Evolutionary conservation across 2,113 vertebrate species (phyloP).

Genomic region (Percina caprodes): DNA sequence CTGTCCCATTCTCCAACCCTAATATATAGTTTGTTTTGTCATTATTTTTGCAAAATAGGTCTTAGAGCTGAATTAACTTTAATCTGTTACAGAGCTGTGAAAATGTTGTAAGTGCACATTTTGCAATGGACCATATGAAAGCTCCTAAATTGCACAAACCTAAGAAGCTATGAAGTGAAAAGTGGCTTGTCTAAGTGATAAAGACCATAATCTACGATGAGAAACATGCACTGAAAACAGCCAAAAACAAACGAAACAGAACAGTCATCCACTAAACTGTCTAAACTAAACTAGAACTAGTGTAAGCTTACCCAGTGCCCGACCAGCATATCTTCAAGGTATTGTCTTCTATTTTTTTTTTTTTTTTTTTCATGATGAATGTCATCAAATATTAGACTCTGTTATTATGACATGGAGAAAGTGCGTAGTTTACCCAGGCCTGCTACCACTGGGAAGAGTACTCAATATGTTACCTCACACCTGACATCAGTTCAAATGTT

Average conservation of each 20-base stretch:
- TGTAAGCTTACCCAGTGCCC: not conserved
- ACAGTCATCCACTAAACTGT: not conserved
- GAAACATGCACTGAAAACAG: constrained; percentile 1
- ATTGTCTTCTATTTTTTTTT: not conserved
- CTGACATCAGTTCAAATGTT: not conserved
- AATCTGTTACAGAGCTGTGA: constrained; percentile 20
- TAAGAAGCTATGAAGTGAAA: constrained; percentile 8
- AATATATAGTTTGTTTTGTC: constrained; percentile 20
- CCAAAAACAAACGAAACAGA: constrained; percentile 5
- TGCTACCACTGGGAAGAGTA: not conserved
- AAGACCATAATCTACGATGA: not conserved
- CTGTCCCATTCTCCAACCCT: constrained; percentile 38
- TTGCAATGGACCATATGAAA: constrained; percentile 4
- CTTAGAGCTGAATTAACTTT: constrained; percentile 1
- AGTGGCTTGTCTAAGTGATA: not conserved
- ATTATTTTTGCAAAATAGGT: constrained; percentile 26
- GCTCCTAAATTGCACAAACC: constrained; percentile 28
- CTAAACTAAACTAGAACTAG: not conserved
- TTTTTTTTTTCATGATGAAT: not conserved
- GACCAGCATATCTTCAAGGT: not conserved
- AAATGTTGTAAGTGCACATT: not conserved
- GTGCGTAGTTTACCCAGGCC: not conserved
- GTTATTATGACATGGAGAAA: not conserved
- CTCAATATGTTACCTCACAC: not conserved
- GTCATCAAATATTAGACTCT: not conserved